Percentiles rank a stretch among this genome's conserved stretches.
These are phyloP conservation scores for Elysia chlorotica DNA, from an alignment of 1,140 invertebrate genomes.

Conservation along the genomic window DNA sequence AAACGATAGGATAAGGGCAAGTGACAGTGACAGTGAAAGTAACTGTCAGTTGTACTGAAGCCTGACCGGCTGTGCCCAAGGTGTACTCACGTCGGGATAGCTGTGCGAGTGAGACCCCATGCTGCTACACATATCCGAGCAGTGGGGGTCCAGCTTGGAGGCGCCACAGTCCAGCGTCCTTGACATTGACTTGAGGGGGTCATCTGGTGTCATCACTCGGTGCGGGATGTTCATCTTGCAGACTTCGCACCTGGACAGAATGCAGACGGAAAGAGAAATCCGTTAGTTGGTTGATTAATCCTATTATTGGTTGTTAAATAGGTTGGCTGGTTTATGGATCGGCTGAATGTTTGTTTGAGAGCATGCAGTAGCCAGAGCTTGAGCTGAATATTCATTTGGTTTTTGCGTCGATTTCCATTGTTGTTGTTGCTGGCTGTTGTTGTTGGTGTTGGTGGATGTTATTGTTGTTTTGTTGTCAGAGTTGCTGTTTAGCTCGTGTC, in stretches of 20 bases:
- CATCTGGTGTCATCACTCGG: conserved; percentile 50
- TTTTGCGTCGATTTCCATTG: not conserved
- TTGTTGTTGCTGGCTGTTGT: not conserved
- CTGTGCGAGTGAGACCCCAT: too few relatives aligned
- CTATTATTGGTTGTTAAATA: too few relatives aligned
- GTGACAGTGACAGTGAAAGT: too few relatives aligned
- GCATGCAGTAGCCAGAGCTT: not conserved
- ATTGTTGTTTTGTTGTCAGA: not conserved
- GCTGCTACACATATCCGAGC: too few relatives aligned
- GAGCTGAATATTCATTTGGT: not conserved
- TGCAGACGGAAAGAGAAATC: conserved; percentile 7
- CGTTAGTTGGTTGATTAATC: too few relatives aligned
- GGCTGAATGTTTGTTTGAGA: too few relatives aligned
- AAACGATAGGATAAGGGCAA: too few relatives aligned
- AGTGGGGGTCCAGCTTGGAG: conserved; percentile 36
- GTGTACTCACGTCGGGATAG: conserved; percentile 42
- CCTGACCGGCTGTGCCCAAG: too few relatives aligned
- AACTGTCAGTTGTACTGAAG: too few relatives aligned
- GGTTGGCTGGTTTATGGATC: too few relatives aligned
- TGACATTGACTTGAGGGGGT: conserved; percentile 29
- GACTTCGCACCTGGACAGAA: conserved; percentile 46
- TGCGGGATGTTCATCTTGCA: conserved; percentile 57
- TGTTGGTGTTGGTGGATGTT: not conserved
- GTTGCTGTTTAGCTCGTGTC: not conserved
- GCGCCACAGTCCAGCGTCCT: conserved; percentile 47